A percentile compares a stretch with the other conserved stretches of the same genome.
These are phyloP conservation scores for Sitta europaea DNA, from an alignment of 2,113 vertebrate genomes.

Conservation along the genomic window DNA sequence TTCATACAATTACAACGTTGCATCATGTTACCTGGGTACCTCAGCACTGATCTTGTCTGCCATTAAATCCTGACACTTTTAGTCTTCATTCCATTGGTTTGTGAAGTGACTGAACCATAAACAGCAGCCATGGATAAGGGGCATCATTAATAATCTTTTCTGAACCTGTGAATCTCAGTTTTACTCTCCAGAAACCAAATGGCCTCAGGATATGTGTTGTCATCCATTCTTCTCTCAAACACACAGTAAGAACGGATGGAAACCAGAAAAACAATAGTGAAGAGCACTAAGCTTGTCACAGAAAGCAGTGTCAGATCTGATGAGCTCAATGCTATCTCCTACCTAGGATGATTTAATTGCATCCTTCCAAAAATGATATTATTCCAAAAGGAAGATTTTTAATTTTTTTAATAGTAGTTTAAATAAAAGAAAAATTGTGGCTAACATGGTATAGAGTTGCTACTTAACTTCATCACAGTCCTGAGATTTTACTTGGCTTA, in stretches of 20 bases:
- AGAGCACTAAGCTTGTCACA: not conserved
- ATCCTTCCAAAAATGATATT: not conserved
- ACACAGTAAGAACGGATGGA: not conserved
- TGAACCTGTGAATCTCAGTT: not conserved
- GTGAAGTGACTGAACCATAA: not conserved
- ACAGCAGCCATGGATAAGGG: not conserved
- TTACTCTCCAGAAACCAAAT: not conserved
- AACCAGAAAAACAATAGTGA: not conserved
- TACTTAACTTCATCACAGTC: not conserved
- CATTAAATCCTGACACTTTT: not conserved
- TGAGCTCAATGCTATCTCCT: not conserved
- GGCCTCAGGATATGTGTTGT: not conserved
- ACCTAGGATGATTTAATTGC: not conserved
- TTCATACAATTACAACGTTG: accelerated
- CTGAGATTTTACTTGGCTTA: not conserved
- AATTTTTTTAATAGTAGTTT: not conserved
- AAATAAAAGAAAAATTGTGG: not conserved
- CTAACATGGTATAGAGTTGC: not conserved
- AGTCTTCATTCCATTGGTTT: not conserved
- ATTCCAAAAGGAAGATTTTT: not conserved
- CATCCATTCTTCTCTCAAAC: not conserved
- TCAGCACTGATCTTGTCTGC: not conserved
- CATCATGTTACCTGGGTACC: not conserved
- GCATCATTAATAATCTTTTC: not conserved
- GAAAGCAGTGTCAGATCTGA: not conserved